Evolutionary conservation across 64 coral and sea anemone species (phyloP).

Genomic region (Montipora cactus): DNA sequence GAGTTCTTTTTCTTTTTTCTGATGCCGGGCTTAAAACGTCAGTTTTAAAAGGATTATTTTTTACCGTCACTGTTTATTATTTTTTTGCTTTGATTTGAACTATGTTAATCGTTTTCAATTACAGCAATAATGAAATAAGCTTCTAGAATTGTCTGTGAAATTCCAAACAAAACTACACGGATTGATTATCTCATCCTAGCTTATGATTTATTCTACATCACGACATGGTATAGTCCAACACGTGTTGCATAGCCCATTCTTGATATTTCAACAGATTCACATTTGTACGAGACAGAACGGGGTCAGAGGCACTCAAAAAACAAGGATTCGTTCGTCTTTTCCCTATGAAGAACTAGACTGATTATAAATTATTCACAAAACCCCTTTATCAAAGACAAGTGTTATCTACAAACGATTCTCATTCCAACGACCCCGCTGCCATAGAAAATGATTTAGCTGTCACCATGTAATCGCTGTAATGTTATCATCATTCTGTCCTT

Average conservation of each 20-base stretch:
- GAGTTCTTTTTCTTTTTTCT: no score
- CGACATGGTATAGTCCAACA: no score
- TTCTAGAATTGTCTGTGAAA: constrained; percentile 15
- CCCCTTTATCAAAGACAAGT: neutral
- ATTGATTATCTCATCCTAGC: no score
- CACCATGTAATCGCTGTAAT: neutral
- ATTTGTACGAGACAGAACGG: no score
- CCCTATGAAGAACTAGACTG: neutral
- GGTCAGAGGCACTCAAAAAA: no score
- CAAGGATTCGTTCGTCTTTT: neutral
- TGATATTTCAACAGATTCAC: no score
- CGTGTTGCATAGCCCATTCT: no score
- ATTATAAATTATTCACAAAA: constrained; percentile 38
- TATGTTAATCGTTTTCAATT: neutral
- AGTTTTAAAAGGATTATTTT: no score
- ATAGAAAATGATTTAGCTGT: neutral
- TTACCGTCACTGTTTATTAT: neutral
- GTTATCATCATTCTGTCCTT: neutral
- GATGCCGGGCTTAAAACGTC: no score
- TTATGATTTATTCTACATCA: no score
- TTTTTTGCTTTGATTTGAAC: neutral
- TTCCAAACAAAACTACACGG: no score
- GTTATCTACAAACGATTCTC: neutral
- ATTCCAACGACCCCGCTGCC: constrained; percentile 1
- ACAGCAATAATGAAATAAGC: neutral